Evolutionary conservation across 2,113 vertebrate genomes (phyloP).

Genomic region (Garra rufa): DNA sequence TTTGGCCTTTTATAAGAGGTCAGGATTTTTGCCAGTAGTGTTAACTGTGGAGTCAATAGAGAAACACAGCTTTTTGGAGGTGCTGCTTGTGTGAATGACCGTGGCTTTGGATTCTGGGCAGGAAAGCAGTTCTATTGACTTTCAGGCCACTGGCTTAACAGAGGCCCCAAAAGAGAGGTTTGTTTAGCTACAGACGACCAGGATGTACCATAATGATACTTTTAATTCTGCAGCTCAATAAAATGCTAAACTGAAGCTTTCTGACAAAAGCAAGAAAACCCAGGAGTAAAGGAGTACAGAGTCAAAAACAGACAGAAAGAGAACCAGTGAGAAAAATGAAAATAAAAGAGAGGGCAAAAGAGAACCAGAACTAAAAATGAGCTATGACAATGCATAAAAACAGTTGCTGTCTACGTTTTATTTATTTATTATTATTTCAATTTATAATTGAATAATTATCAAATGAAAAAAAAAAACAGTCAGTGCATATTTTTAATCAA

Average conservation of each 20-base stretch:
- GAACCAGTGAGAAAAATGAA: background rate
- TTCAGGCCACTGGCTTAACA: background rate
- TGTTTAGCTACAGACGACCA: conserved; percentile 8
- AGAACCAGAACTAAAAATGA: background rate
- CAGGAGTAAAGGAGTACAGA: conserved; percentile 1
- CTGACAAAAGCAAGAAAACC: background rate
- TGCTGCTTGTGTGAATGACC: background rate
- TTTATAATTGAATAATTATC: too few relatives aligned
- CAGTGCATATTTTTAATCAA: too few relatives aligned
- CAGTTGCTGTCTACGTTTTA: too few relatives aligned
- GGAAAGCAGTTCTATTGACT: conserved; percentile 18
- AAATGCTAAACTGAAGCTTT: conserved; percentile 21
- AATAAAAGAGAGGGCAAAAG: background rate
- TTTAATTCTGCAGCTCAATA: conserved; percentile 7
- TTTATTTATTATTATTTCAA: too few relatives aligned
- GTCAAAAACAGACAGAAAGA: background rate
- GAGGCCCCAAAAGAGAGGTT: conserved; percentile 23
- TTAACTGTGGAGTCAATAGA: conserved; percentile 19
- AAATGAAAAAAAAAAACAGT: too few relatives aligned
- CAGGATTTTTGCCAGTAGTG: conserved; percentile 1
- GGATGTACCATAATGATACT: background rate
- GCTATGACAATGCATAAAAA: background rate
- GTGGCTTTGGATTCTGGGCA: conserved; percentile 11
- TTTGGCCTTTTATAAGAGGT: conserved; percentile 48
- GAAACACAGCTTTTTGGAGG: conserved; percentile 29